Evolutionary conservation across 2,113 vertebrate genomes (phyloP).

Genomic region (Leptobrachium leishanense): DNA sequence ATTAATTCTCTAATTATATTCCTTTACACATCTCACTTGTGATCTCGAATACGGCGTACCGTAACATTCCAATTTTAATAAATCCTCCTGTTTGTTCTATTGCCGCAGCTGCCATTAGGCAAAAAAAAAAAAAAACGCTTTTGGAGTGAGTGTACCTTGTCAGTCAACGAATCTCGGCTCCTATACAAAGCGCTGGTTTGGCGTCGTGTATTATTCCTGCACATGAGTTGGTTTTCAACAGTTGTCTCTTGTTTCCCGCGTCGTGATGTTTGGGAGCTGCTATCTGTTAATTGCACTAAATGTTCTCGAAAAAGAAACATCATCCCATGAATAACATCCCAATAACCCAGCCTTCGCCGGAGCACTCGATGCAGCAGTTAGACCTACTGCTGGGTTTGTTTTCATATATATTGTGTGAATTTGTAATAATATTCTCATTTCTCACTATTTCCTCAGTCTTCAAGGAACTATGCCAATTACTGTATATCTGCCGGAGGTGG

Average conservation of each 20-base stretch:
- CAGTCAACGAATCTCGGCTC: slow-evolving; percentile 65
- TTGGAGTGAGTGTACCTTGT: slow-evolving; percentile 61
- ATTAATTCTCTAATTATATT: slow-evolving; percentile 71
- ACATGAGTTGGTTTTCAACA: slow-evolving; percentile 44
- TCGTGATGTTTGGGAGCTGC: slow-evolving; percentile 33
- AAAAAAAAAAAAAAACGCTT: slow-evolving; percentile 51
- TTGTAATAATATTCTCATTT: slow-evolving; percentile 15
- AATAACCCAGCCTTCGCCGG: not conserved
- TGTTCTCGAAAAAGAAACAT: not conserved
- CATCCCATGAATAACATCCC: not conserved
- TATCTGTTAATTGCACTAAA: slow-evolving; percentile 12
- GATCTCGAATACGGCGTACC: slow-evolving; percentile 58
- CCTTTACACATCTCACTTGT: slow-evolving; percentile 65
- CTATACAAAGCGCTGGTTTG: slow-evolving; percentile 49
- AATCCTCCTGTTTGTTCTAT: slow-evolving; percentile 59
- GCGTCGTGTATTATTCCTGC: not conserved
- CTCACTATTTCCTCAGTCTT: not conserved
- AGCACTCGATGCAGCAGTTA: not conserved
- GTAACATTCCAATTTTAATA: slow-evolving; percentile 60
- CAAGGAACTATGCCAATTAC: too few relatives aligned
- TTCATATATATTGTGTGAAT: slow-evolving; percentile 15
- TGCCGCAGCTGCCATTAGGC: slow-evolving; percentile 61
- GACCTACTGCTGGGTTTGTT: not conserved
- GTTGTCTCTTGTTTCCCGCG: slow-evolving; percentile 47
- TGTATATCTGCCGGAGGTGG: too few relatives aligned